Percentiles rank a stretch among this genome's conserved stretches.
Evolutionary conservation across 2,888 invertebrate genomes (phyloP).

Genomic region (Leptinotarsa juncta): DNA sequence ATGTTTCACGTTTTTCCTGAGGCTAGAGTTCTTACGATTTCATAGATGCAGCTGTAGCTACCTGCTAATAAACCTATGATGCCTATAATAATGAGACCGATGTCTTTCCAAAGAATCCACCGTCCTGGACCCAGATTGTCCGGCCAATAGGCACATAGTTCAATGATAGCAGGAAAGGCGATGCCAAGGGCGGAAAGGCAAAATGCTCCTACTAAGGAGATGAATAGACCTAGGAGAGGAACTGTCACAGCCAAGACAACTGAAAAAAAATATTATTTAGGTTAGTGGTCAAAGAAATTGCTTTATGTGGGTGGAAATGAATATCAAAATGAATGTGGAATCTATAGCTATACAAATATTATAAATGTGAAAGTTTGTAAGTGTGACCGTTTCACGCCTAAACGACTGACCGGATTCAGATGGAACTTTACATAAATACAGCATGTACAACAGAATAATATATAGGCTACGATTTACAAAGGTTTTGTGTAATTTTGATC

Average conservation of each 20-base stretch:
- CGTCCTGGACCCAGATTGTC: conserved; percentile 68
- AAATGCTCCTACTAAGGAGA: conserved; percentile 80
- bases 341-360: too few relatives aligned
- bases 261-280: conserved; percentile 61
- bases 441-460: too few relatives aligned
- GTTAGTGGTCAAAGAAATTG: not conserved
- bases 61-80: conserved; percentile 70
- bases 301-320: too few relatives aligned
- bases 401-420: too few relatives aligned
- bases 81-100: conserved; percentile 67
- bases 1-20: conserved; percentile 44
- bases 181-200: conserved; percentile 80
- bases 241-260: conserved; percentile 79
- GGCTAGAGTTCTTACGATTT: conserved; percentile 63
- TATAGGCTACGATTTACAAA: too few relatives aligned
- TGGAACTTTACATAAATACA: too few relatives aligned
- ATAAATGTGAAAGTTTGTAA: too few relatives aligned
- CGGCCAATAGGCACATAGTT: conserved; percentile 79
- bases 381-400: too few relatives aligned
- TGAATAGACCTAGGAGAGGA: conserved; percentile 79
- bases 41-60: conserved; percentile 69
- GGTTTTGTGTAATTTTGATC: too few relatives aligned
- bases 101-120: conserved; percentile 66
- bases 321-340: too few relatives aligned
- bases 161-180: conserved; percentile 80